These are phyloP conservation scores for Amphiprion clarkii DNA, from an alignment of 2,797 vertebrate species.

Conservation along the genomic window DNA sequence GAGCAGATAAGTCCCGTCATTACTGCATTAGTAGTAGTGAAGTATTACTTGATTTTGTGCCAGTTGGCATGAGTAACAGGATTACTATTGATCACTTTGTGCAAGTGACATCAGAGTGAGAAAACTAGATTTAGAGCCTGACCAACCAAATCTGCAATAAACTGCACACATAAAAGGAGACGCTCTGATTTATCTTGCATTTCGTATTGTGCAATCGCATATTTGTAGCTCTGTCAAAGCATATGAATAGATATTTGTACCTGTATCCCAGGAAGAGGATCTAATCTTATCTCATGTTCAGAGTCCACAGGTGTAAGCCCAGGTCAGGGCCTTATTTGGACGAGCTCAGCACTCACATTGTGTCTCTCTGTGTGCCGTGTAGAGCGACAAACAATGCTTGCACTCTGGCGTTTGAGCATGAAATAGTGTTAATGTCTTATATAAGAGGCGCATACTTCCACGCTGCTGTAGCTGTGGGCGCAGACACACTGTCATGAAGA, in stretches of 20 bases:
- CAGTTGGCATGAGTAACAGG: background rate
- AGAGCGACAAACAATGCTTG: background rate
- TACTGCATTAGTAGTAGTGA: slow-evolving; percentile 35
- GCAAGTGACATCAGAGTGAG: slow-evolving; percentile 17
- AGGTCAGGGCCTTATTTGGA: slow-evolving; percentile 67
- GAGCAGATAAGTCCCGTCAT: slow-evolving; percentile 39
- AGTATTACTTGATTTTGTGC: slow-evolving; percentile 20
- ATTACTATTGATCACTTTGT: slow-evolving; percentile 37
- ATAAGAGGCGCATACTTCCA: background rate
- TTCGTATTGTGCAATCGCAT: slow-evolving; percentile 33
- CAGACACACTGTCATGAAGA: background rate
- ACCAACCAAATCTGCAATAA: slow-evolving; percentile 6
- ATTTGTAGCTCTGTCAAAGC: slow-evolving; percentile 38
- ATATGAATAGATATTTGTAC: slow-evolving; percentile 51
- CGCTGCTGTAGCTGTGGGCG: too few species aligned
- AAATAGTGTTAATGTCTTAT: slow-evolving; percentile 22
- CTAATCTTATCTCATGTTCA: slow-evolving; percentile 87
- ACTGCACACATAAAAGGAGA: background rate
- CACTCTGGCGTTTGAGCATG: background rate
- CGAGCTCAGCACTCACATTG: slow-evolving; percentile 35
- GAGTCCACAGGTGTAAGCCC: slow-evolving; percentile 78
- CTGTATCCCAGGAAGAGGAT: slow-evolving; percentile 43
- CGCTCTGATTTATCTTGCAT: background rate
- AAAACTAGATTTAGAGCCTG: background rate
- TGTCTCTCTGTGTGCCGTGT: background rate